phyloP scores from a whole-genome alignment of 2,888 invertebrate species.

The Nemurella pictetii region DNA sequence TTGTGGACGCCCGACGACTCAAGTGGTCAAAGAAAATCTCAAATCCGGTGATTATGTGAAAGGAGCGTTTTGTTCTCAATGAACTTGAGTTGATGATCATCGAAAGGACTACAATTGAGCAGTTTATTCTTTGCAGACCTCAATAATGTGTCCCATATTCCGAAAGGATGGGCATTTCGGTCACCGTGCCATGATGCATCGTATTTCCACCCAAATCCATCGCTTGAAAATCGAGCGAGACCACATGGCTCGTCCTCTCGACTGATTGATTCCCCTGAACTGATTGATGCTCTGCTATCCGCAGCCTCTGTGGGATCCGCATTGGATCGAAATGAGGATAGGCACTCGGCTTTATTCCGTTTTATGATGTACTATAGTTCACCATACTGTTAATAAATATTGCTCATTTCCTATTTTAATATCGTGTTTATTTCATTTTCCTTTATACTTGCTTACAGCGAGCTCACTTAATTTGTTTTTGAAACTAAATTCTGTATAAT shows the following conservation, averaged over 20 bases:
- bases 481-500: constrained; percentile 22
- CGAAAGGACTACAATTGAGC: constrained; percentile 19
- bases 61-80: constrained; percentile 27
- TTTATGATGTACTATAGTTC: background rate
- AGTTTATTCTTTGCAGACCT: constrained; percentile 15
- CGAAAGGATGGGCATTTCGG: constrained; percentile 14
- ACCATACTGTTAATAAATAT: background rate
- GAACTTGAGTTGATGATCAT: constrained; percentile 31
- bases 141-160: constrained; percentile 17
- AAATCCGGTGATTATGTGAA: constrained; percentile 29
- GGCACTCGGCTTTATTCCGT: background rate
- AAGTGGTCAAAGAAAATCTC: constrained; percentile 26
- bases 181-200: no score
- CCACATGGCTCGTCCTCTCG: background rate
- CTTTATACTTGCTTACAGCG: background rate
- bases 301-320: background rate
- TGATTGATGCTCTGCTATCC: no score
- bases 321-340: no score
- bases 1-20: constrained; percentile 1
- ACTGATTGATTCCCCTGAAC: background rate
- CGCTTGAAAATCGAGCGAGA: background rate
- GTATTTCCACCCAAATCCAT: background rate
- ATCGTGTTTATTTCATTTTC: background rate
- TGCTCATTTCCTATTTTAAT: background rate
- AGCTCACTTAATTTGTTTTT: background rate